A percentile compares a stretch with the other conserved stretches of the same genome.
phyloP scores from a whole-genome alignment of 2,888 invertebrate genomes.

The Tuta absoluta region DNA sequence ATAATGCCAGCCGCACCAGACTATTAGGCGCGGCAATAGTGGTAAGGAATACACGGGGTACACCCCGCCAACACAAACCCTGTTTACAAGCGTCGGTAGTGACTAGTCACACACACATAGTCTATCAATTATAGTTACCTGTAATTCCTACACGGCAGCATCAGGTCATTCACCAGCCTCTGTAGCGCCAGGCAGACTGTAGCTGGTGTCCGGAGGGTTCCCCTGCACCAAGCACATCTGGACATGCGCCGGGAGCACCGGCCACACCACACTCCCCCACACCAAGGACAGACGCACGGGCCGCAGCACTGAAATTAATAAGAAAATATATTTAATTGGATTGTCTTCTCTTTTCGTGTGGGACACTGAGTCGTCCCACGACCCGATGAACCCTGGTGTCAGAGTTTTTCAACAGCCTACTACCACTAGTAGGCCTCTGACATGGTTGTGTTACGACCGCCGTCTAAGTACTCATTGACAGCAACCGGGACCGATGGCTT shows the following conservation, averaged over 20 bases:
- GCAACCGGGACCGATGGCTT: too few relatives aligned
- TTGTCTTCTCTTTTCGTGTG: too few relatives aligned
- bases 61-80: conserved; percentile 77
- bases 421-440: too few relatives aligned
- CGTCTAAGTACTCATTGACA: too few relatives aligned
- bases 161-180: conserved; percentile 70
- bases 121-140: conserved; percentile 51
- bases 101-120: conserved; percentile 57
- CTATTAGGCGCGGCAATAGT: too few relatives aligned
- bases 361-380: too few relatives aligned
- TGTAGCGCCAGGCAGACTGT: conserved; percentile 68
- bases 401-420: too few relatives aligned
- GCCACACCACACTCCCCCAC: conserved; percentile 74
- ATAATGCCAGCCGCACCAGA: too few relatives aligned
- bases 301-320: conserved; percentile 66
- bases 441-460: too few relatives aligned
- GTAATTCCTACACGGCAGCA: conserved; percentile 75
- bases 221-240: conserved; percentile 73
- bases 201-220: conserved; percentile 62
- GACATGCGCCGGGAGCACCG: conserved; percentile 69
- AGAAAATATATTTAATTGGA: not conserved
- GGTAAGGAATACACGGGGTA: too few relatives aligned
- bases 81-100: conserved; percentile 68
- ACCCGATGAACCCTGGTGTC: too few relatives aligned
- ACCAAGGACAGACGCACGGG: conserved; percentile 73